Evolutionary conservation across 2,888 invertebrate species (phyloP).

Genomic region (Chouioia cunea): DNA sequence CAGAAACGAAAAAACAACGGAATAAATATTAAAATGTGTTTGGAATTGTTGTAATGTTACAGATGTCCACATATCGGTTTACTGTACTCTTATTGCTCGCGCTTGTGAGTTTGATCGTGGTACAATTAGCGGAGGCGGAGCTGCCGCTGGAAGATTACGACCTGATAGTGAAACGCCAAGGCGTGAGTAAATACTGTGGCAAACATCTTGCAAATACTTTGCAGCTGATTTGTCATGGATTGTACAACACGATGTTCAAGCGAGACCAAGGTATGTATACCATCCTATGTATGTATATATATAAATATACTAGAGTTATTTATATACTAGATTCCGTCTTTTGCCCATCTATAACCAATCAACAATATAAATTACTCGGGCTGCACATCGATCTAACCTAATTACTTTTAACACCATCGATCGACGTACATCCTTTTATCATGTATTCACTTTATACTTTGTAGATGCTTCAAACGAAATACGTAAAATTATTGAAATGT

Average conservation of each 20-base stretch:
- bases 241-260: slow-evolving; percentile 65
- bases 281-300: not conserved
- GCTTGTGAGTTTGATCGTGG: slow-evolving; percentile 54
- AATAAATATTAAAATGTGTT: too few species aligned
- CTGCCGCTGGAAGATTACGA: slow-evolving; percentile 46
- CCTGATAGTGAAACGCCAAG: slow-evolving; percentile 47
- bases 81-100: slow-evolving; percentile 56
- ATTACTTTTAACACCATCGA: too few species aligned
- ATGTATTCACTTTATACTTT: too few species aligned
- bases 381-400: too few species aligned
- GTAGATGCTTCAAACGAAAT: too few species aligned
- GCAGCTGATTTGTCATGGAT: slow-evolving; percentile 64
- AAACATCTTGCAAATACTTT: slow-evolving; percentile 62
- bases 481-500: too few species aligned
- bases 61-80: slow-evolving; percentile 62
- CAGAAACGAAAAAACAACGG: not conserved
- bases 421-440: too few species aligned
- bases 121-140: slow-evolving; percentile 55
- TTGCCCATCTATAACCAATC: too few species aligned
- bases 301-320: slow-evolving; percentile 4
- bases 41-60: slow-evolving; percentile 49
- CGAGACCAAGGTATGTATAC: slow-evolving; percentile 59
- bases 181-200: slow-evolving; percentile 63
- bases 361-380: too few species aligned
- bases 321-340: too few species aligned